Conservation (phyloP, 2,113 vertebrate species). For the Pomatorhinus ruficollis region DNA sequence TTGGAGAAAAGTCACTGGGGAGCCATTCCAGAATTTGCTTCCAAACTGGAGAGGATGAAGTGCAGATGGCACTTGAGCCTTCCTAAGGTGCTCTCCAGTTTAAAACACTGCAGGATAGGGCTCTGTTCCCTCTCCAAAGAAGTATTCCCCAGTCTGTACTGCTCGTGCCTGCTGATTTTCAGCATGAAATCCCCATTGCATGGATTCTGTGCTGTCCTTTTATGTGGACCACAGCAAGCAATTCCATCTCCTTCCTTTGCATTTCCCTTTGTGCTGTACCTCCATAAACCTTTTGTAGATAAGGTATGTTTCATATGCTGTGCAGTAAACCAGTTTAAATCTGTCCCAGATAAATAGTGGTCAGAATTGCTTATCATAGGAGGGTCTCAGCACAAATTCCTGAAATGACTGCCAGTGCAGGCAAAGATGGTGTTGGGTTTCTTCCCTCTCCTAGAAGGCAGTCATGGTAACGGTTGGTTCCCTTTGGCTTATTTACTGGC, state of each 20-base stretch:
- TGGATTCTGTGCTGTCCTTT: background rate
- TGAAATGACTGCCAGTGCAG: background rate
- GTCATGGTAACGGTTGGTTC: background rate
- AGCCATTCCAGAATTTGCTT: background rate
- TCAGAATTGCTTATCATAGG: background rate
- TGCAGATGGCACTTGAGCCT: background rate
- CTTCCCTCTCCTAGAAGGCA: background rate
- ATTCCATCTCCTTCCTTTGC: background rate
- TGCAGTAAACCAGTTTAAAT: background rate
- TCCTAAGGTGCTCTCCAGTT: background rate
- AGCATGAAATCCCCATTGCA: background rate
- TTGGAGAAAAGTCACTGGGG: background rate
- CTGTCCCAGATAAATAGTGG: background rate
- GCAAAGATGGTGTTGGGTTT: background rate
- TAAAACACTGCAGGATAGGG: background rate
- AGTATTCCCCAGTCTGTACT: background rate
- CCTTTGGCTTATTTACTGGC: conserved; percentile 9
- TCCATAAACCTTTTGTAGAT: background rate
- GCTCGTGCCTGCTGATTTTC: background rate
- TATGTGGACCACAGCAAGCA: background rate
- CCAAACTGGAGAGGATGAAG: background rate
- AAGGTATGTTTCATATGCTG: background rate
- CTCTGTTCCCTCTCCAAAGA: background rate
- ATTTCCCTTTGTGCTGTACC: background rate
- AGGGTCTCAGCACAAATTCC: background rate